Conservation (phyloP, 2,113 vertebrate species). For the Archocentrus centrarchus region DNA sequence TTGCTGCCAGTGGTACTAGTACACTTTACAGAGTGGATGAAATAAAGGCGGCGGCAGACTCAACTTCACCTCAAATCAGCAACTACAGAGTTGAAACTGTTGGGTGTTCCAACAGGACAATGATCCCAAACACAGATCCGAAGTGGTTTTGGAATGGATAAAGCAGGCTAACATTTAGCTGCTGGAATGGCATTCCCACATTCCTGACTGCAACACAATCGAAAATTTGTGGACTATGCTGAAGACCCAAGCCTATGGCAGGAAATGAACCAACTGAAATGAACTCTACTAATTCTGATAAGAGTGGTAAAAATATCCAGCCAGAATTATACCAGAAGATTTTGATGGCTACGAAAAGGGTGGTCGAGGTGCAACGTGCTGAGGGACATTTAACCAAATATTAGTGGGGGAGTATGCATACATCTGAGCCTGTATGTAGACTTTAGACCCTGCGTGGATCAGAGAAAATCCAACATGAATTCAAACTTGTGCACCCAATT, state of each 20-base stretch:
- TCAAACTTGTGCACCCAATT: not conserved
- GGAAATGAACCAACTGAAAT: not conserved
- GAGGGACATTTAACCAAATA: too few relatives aligned
- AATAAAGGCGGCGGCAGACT: not conserved
- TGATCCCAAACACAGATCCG: not conserved
- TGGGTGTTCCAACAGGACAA: not conserved
- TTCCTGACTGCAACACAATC: not conserved
- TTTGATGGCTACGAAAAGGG: not conserved
- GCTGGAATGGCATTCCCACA: not conserved
- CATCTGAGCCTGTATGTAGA: too few relatives aligned
- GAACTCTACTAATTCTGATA: not conserved
- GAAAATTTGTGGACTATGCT: not conserved
- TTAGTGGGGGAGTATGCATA: not conserved
- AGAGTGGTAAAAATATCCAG: too few relatives aligned
- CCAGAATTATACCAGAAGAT: too few relatives aligned
- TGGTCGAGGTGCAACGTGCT: too few relatives aligned
- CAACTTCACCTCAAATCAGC: too few relatives aligned
- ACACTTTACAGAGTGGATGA: not conserved
- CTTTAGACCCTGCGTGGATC: not conserved
- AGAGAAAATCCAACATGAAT: not conserved
- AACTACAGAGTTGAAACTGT: too few relatives aligned
- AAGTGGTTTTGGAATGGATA: not conserved
- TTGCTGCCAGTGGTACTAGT: not conserved
- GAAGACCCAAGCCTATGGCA: too few relatives aligned
- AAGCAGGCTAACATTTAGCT: not conserved